A percentile compares a stretch with the other conserved stretches of the same genome.
Conservation (phyloP, 2,888 invertebrate genomes). For the Ectemnius cavifrons region DNA sequence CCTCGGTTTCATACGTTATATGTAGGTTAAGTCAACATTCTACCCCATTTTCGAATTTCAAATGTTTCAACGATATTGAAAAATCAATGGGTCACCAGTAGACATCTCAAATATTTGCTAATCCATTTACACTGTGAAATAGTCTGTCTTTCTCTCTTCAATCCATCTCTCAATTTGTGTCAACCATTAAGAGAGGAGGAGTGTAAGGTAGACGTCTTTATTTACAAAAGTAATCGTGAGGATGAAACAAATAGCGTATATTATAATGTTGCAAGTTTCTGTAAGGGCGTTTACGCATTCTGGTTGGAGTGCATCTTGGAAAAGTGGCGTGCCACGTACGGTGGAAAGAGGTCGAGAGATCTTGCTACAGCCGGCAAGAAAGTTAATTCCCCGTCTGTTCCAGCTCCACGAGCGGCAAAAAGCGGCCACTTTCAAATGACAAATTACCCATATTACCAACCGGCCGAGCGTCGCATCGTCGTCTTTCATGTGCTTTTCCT, state of each 20-base stretch:
- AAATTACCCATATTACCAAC: constrained; percentile 46
- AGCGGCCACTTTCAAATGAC: constrained; percentile 55
- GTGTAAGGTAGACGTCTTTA: neutral
- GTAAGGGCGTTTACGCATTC: constrained; percentile 9
- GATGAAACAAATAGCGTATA: constrained; percentile 25
- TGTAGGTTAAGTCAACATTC: no score
- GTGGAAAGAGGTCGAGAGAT: constrained; percentile 46
- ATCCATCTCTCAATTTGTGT: no score
- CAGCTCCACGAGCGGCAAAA: constrained; percentile 38
- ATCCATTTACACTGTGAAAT: no score
- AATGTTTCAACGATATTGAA: no score
- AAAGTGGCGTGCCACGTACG: constrained; percentile 34
- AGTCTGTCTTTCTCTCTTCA: no score
- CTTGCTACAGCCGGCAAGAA: constrained; percentile 42
- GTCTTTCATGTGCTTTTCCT: no score
- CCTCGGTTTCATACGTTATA: no score
- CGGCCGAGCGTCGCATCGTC: no score
- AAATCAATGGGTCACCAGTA: no score
- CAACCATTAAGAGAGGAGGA: no score
- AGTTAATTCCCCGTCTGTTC: constrained; percentile 53
- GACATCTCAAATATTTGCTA: no score
- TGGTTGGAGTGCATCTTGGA: constrained; percentile 15
- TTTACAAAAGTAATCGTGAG: constrained; percentile 13
- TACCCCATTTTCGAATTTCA: no score
- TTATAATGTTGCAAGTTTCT: constrained; percentile 28